Percentiles rank a stretch among this genome's conserved stretches.
These are phyloP conservation scores for Ophraella communa DNA, from an alignment of 2,888 invertebrate species.

Conservation along the genomic window DNA sequence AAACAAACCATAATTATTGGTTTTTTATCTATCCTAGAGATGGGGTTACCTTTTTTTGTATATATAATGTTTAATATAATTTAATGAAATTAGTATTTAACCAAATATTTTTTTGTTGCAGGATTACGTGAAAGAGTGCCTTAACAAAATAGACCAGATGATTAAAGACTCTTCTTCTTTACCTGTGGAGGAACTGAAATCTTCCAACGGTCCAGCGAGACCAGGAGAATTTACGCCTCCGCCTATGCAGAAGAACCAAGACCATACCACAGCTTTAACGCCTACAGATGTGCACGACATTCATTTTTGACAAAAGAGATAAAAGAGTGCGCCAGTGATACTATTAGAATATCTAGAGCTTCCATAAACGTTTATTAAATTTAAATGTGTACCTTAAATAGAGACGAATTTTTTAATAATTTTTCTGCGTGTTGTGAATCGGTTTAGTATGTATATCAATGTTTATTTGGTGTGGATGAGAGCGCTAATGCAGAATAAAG, in stretches of 20 bases:
- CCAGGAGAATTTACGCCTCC: constrained; percentile 52
- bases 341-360: constrained; percentile 31
- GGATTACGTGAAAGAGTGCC: constrained; percentile 82
- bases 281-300: constrained; percentile 88
- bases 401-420: constrained; percentile 30
- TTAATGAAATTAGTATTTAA: not conserved
- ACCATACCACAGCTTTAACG: constrained; percentile 78
- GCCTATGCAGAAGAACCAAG: constrained; percentile 61
- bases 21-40: too few relatives aligned
- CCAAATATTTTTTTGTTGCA: constrained; percentile 58
- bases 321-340: constrained; percentile 40
- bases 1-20: too few relatives aligned
- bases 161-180: constrained; percentile 63
- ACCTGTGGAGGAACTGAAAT: constrained; percentile 34
- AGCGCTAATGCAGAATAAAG: constrained; percentile 11
- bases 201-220: constrained; percentile 43
- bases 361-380: constrained; percentile 35
- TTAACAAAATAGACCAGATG: constrained; percentile 81
- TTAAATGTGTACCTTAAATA: constrained; percentile 39
- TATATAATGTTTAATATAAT: too few relatives aligned
- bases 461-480: not conserved
- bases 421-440: constrained; percentile 30
- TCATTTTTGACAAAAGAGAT: constrained; percentile 66
- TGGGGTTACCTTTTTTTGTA: too few relatives aligned
- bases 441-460: constrained; percentile 1